phyloP scores from a whole-genome alignment of 2,888 invertebrate genomes.

The Tortricodes alternella region DNA sequence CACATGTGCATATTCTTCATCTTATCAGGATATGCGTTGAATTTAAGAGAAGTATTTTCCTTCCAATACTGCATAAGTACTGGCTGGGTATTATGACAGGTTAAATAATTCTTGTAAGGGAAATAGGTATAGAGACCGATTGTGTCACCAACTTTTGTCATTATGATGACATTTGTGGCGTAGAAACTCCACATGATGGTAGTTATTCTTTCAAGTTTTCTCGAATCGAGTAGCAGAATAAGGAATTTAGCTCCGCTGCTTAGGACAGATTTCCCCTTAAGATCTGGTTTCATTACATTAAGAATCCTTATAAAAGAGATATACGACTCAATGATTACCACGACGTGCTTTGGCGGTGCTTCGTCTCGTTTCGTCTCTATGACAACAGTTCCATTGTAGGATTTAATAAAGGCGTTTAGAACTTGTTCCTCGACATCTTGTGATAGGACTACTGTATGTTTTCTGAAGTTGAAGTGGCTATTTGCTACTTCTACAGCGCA shows the following conservation, averaged over 20 bases:
- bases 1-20: conserved; percentile 62
- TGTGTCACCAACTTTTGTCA: conserved; percentile 42
- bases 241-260: conserved; percentile 55
- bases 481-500: conserved; percentile 55
- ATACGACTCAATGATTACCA: conserved; percentile 54
- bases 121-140: conserved; percentile 55
- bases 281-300: conserved; percentile 52
- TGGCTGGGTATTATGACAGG: conserved; percentile 57
- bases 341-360: conserved; percentile 50
- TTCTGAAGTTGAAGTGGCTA: conserved; percentile 51
- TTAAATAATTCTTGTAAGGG: conserved; percentile 56
- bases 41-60: conserved; percentile 33
- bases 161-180: conserved; percentile 52
- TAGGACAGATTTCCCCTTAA: conserved; percentile 56
- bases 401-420: conserved; percentile 49
- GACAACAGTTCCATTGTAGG: conserved; percentile 54
- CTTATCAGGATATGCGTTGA: conserved; percentile 56
- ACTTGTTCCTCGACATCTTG: conserved; percentile 50
- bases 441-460: conserved; percentile 48
- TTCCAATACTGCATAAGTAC: conserved; percentile 50
- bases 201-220: conserved; percentile 51
- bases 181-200: conserved; percentile 56
- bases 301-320: conserved; percentile 53
- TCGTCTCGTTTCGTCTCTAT: conserved; percentile 50
- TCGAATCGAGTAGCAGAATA: conserved; percentile 49